These are phyloP conservation scores for Speoplatyrhinus poulsoni DNA, from an alignment of 2,113 vertebrate species.

Conservation along the genomic window DNA sequence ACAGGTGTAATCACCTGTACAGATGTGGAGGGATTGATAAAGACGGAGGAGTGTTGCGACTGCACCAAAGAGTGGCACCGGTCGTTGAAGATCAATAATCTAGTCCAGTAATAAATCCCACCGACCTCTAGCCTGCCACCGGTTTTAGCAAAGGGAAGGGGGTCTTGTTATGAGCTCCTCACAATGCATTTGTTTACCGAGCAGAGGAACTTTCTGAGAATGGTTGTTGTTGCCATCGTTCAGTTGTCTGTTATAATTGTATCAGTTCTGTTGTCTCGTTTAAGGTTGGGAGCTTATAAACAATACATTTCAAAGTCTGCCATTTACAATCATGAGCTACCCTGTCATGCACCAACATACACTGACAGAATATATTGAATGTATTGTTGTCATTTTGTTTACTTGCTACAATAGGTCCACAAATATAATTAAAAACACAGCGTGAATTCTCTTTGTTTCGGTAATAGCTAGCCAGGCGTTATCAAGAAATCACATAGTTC, in stretches of 20 bases:
- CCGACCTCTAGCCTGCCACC: constrained; percentile 34
- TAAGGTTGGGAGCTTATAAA: too few species aligned
- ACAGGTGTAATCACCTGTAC: constrained; percentile 49
- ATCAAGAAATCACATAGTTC: constrained; percentile 26
- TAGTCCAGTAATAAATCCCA: constrained; percentile 41
- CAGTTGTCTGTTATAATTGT: too few species aligned
- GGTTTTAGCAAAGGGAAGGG: constrained; percentile 27
- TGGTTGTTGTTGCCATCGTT: too few species aligned
- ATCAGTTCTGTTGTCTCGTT: too few species aligned
- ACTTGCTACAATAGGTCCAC: too few species aligned
- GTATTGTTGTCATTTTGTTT: too few species aligned
- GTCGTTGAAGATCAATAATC: constrained; percentile 46
- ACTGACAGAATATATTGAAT: too few species aligned
- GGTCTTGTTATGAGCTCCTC: constrained; percentile 15
- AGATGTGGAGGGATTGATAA: constrained; percentile 52
- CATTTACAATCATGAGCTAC: too few species aligned
- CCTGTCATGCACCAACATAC: too few species aligned
- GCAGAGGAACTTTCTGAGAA: too few species aligned
- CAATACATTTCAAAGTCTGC: too few species aligned
- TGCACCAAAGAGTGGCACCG: constrained; percentile 13
- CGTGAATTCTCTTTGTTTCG: background rate
- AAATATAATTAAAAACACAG: background rate
- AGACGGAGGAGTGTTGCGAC: constrained; percentile 35
- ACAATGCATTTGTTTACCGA: constrained; percentile 8
- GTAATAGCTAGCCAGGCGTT: background rate